Evolutionary conservation across 2,797 vertebrate species (phyloP).

Genomic region (Melopsittacus undulatus): DNA sequence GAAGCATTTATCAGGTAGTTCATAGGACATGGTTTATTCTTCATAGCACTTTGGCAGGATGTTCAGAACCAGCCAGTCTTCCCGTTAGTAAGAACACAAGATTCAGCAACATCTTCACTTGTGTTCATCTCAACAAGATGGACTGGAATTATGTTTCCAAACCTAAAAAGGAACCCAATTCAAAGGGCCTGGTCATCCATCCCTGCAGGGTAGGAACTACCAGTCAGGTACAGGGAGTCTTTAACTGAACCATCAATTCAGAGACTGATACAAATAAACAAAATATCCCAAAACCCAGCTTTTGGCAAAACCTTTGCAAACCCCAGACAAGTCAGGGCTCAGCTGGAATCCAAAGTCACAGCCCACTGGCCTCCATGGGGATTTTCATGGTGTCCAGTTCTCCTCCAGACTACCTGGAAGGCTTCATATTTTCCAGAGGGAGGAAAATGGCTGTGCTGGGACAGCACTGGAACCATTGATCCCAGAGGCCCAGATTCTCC

Average conservation of each 20-base stretch:
- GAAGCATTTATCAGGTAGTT: slow-evolving; percentile 45
- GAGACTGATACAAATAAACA: neutral
- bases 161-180: neutral
- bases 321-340: neutral
- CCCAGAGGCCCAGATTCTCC: slow-evolving; percentile 55
- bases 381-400: slow-evolving; percentile 8
- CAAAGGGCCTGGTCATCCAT: neutral
- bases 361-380: neutral
- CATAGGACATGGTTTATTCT: neutral
- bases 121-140: neutral
- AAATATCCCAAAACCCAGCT: neutral
- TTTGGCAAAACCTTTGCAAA: neutral
- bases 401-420: slow-evolving; percentile 39
- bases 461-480: slow-evolving; percentile 42
- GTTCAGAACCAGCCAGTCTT: neutral
- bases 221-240: neutral
- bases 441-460: slow-evolving; percentile 16
- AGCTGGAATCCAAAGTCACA: neutral
- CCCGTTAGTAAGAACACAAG: neutral
- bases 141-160: neutral
- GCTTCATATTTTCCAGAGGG: slow-evolving; percentile 29
- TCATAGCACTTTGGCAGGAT: neutral
- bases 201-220: neutral
- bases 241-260: neutral
- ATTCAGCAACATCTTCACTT: neutral